Conservation (phyloP, 2,888 invertebrate species). For the Unio delphinus region DNA sequence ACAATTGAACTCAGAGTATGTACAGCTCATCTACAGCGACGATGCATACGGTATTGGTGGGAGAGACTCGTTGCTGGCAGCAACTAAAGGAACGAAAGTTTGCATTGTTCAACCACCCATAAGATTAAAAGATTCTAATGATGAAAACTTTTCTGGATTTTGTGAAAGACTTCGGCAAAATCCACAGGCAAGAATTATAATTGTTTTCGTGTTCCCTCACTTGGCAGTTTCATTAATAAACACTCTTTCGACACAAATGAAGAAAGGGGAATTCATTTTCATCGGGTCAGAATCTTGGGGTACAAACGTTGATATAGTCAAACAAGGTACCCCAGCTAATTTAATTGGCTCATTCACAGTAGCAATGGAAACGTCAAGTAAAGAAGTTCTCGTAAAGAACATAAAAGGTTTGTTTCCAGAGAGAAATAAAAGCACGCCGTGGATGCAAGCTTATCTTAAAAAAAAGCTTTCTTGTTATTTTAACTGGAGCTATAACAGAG, state of each 20-base stretch:
- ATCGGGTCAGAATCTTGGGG: conserved; percentile 38
- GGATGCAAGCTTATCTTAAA: conserved; percentile 9
- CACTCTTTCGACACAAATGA: conserved; percentile 7
- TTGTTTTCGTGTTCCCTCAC: conserved; percentile 26
- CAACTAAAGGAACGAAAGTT: conserved; percentile 1
- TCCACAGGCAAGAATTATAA: conserved; percentile 27
- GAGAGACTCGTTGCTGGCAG: not conserved
- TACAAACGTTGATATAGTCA: conserved; percentile 8
- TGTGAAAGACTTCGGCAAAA: conserved; percentile 14
- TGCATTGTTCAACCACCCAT: conserved; percentile 8
- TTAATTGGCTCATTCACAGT: conserved; percentile 24
- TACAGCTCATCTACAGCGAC: conserved; percentile 3
- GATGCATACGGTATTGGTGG: not conserved
- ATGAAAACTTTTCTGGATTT: conserved; percentile 8
- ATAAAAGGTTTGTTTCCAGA: not conserved
- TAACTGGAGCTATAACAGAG: conserved; percentile 12
- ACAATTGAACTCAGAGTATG: not conserved
- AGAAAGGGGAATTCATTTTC: conserved; percentile 30
- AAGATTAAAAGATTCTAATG: conserved; percentile 12
- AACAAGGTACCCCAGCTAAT: conserved; percentile 6
- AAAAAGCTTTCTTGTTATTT: conserved; percentile 10
- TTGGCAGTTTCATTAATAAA: conserved; percentile 7
- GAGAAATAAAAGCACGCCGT: conserved; percentile 5
- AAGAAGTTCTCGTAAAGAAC: conserved; percentile 5
- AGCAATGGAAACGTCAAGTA: conserved; percentile 8